Conservation (phyloP, 1,140 invertebrate species). For the Belonocnema kinseyi region DNA sequence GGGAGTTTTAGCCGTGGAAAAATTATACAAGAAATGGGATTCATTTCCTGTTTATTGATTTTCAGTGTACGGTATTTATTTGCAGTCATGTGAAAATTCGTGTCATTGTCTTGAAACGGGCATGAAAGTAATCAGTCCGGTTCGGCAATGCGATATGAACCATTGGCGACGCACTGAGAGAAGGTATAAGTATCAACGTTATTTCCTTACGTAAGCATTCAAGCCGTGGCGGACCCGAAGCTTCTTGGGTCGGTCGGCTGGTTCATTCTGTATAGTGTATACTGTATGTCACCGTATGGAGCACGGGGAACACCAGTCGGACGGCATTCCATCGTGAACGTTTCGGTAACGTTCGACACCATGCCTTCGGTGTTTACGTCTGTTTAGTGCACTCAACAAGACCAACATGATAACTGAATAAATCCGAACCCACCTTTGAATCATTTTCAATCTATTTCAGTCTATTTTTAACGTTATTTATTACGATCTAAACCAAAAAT, state of each 20-base stretch:
- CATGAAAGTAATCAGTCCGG: not conserved
- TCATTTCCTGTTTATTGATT: too few species aligned
- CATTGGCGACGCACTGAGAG: slow-evolving; percentile 1
- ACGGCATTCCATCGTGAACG: slow-evolving; percentile 72
- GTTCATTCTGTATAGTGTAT: slow-evolving; percentile 55
- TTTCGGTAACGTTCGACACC: slow-evolving; percentile 66
- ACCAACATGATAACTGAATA: not conserved
- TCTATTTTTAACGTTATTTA: too few species aligned
- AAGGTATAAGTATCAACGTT: slow-evolving; percentile 45
- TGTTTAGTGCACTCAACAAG: slow-evolving; percentile 41
- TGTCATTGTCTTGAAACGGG: not conserved
- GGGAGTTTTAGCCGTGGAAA: too few species aligned
- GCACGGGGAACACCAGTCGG: slow-evolving; percentile 65
- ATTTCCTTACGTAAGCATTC: slow-evolving; percentile 67
- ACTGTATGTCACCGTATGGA: slow-evolving; percentile 63
- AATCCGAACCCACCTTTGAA: too few species aligned
- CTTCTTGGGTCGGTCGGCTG: slow-evolving; percentile 45
- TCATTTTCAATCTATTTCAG: too few species aligned
- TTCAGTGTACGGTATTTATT: too few species aligned
- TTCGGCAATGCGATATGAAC: slow-evolving; percentile 34
- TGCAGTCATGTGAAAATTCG: not conserved
- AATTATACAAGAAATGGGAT: too few species aligned
- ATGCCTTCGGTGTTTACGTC: slow-evolving; percentile 51
- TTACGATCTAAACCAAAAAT: too few species aligned
- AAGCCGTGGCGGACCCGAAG: slow-evolving; percentile 58